These are phyloP conservation scores for Solenopsis fugax DNA, from an alignment of 1,140 invertebrate genomes.

Conservation along the genomic window DNA sequence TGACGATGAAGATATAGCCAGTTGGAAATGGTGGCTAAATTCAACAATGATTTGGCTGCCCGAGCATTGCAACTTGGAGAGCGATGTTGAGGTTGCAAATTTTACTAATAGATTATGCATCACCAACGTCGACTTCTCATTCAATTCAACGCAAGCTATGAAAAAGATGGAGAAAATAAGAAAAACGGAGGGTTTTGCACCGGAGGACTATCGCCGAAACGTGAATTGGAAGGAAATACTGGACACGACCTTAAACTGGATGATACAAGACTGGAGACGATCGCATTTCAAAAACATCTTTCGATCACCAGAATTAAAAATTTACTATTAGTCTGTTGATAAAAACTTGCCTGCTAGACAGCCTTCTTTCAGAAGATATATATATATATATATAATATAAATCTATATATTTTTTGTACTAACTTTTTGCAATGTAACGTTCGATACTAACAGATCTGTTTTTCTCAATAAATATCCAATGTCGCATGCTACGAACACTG, in stretches of 20 bases:
- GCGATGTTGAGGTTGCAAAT: constrained; percentile 61
- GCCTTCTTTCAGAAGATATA: constrained; percentile 28
- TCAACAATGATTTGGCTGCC: constrained; percentile 86
- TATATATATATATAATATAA: constrained; percentile 60
- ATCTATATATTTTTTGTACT: constrained; percentile 85
- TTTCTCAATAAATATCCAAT: constrained; percentile 68
- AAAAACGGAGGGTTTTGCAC: not conserved
- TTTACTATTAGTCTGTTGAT: constrained; percentile 47
- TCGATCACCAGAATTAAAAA: constrained; percentile 74
- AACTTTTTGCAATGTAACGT: constrained; percentile 63
- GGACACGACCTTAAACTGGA: constrained; percentile 72
- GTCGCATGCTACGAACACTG: not conserved
- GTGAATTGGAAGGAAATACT: constrained; percentile 79
- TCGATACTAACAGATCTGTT: constrained; percentile 66
- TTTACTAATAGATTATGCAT: constrained; percentile 49
- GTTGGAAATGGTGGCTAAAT: constrained; percentile 86
- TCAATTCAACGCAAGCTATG: constrained; percentile 36
- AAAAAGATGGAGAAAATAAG: constrained; percentile 69
- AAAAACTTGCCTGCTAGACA: constrained; percentile 26
- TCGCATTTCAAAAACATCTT: constrained; percentile 78
- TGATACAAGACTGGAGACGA: constrained; percentile 78
- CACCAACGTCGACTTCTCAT: constrained; percentile 59
- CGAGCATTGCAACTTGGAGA: constrained; percentile 77
- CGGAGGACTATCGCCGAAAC: constrained; percentile 56
- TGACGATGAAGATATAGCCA: constrained; percentile 37